A percentile compares a stretch with the other conserved stretches of the same genome.
phyloP scores from a whole-genome alignment of 1,140 invertebrate species.

The Ericerus pela region DNA sequence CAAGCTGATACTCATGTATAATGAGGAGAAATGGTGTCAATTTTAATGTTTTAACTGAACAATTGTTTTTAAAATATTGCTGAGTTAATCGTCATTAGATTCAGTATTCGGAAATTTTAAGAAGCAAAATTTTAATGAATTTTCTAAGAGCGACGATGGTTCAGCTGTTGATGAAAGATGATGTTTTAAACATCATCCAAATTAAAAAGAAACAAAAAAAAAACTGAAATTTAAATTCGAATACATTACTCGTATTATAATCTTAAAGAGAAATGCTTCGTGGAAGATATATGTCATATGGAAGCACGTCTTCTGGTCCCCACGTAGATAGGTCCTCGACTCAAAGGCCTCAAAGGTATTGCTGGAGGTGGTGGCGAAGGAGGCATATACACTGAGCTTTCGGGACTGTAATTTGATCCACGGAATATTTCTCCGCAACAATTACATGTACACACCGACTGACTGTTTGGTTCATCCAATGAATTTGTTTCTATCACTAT shows the following conservation, averaged over 20 bases:
- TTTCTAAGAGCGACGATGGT: too few relatives aligned
- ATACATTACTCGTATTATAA: neutral
- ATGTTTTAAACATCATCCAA: too few relatives aligned
- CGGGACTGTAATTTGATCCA: constrained; percentile 1
- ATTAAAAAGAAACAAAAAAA: too few relatives aligned
- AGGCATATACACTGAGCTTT: constrained; percentile 6
- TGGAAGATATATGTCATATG: constrained; percentile 10
- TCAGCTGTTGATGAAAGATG: too few relatives aligned
- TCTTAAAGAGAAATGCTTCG: neutral
- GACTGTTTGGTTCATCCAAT: constrained; percentile 49
- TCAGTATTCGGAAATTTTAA: too few relatives aligned
- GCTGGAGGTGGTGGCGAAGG: constrained; percentile 2
- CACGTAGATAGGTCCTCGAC: neutral
- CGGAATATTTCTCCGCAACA: constrained; percentile 27
- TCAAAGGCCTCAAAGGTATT: constrained; percentile 1
- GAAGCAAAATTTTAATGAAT: too few relatives aligned
- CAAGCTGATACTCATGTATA: too few relatives aligned
- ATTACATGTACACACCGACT: constrained; percentile 68
- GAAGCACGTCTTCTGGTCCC: constrained; percentile 9
- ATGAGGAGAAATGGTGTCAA: too few relatives aligned
- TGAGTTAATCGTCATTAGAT: too few relatives aligned
- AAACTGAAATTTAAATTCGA: too few relatives aligned
- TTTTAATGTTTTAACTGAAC: too few relatives aligned
- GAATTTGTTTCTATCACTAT: constrained; percentile 40
- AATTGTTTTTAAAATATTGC: too few relatives aligned